Percentiles rank a stretch among this genome's conserved stretches.
Conservation (phyloP, 23 tunicate genomes). For the Halocynthia roretzi region DNA sequence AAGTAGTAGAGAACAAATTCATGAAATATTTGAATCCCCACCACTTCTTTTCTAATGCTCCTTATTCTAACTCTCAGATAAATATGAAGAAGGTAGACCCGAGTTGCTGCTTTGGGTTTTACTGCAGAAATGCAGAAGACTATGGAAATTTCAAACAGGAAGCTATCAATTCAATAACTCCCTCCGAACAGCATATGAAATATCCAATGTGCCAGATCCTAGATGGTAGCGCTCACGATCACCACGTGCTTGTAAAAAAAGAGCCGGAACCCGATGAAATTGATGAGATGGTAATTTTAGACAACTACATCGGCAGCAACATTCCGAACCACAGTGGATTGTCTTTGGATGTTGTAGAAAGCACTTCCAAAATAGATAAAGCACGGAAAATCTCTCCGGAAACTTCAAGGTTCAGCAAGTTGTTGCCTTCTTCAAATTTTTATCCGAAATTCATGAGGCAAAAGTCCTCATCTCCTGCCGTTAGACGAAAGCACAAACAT, state of each 20-base stretch:
- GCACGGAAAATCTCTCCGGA: no score
- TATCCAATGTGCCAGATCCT: conserved; percentile 53
- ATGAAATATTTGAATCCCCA: no score
- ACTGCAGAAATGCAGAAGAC: conserved; percentile 59
- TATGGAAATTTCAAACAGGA: conserved; percentile 37
- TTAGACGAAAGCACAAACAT: background rate
- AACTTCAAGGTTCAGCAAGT: no score
- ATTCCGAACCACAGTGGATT: background rate
- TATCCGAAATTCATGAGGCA: conserved; percentile 15
- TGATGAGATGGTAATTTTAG: background rate
- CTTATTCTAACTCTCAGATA: conserved; percentile 22
- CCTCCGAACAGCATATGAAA: conserved; percentile 31
- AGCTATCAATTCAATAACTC: conserved; percentile 15
- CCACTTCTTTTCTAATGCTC: no score
- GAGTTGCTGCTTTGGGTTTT: conserved; percentile 85
- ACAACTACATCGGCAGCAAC: background rate
- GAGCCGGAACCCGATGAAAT: conserved; percentile 4
- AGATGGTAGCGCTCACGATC: conserved; percentile 56
- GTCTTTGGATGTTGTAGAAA: no score
- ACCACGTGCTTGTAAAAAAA: conserved; percentile 10
- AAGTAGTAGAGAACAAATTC: no score
- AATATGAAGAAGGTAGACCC: conserved; percentile 64
- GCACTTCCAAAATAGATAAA: no score
- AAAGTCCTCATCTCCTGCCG: background rate
- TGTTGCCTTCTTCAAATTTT: background rate